Evolutionary conservation across 2,888 invertebrate genomes (phyloP), one percentile per base, ranked within the genome.

Genomic region (Mimas tiliae): DNA sequence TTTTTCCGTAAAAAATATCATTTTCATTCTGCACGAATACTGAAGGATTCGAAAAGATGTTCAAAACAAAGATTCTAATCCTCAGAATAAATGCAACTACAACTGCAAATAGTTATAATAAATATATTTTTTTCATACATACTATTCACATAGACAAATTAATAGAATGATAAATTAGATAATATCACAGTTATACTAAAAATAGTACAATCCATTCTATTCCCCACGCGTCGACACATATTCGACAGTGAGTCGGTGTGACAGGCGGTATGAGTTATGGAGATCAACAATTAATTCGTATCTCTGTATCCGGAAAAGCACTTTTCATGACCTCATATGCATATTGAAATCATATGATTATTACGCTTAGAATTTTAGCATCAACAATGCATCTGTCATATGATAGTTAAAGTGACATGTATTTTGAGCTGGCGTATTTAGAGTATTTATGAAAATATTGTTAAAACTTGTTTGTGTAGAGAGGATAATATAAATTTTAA

Each of bases 281-380:
- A 89, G 86, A 90, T 91, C 87, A 89, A 89, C 90, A 91, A 90
- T 91, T 90, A 89, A 91, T 89, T 90, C 86, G 81, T 85, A 87
- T 88, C 84, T 83, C 82, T 83, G 90, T 88, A 92, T 87, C 88
- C 73, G 89, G 89, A 90, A 91, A 91, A 91, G 91, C 92, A 91
- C 91, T 93, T 90, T 89, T 88, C 90, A 87, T 85, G 81, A 84
- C 78, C 83, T 87, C 85, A 87, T 89, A 89, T 91, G 87, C 88
- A 90, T 90, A 88, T 84, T 85, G 83, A 83, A 86, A 88, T 89
- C 76, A 85, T 86, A 74, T 84, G 79, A 88, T 86, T 83, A 84
- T 72, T 67, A 75, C 77, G 87, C 78, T 90, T 90, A 90, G 87
- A 83, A 85, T 83, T 81, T 80, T 78, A 73, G 71, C 73, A 34